phyloP scores from a whole-genome alignment of 2,888 invertebrate species.

The Aphodius sticticus region DNA sequence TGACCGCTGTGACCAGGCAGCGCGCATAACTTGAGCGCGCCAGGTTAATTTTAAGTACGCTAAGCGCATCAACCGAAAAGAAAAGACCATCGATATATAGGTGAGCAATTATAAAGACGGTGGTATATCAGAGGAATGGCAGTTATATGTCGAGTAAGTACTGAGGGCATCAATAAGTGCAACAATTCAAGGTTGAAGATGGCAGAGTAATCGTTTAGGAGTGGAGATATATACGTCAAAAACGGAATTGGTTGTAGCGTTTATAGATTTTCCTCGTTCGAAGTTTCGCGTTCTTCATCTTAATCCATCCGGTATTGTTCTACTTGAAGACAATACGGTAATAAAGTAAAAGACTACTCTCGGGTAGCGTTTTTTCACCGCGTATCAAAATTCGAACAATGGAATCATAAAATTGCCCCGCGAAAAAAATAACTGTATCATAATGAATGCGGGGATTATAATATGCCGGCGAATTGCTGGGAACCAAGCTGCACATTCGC shows the following conservation, averaged over 20 bases:
- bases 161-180: background rate
- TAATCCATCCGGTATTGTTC: background rate
- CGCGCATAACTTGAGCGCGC: background rate
- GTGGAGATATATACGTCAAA: background rate
- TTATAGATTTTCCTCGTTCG: background rate
- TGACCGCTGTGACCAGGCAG: background rate
- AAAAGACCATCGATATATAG: too few relatives aligned
- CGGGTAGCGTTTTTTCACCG: background rate
- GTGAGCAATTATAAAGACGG: too few relatives aligned
- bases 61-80: background rate
- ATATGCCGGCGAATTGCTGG: background rate
- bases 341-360: background rate
- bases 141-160: too few relatives aligned
- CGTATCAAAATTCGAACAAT: background rate
- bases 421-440: slow-evolving; percentile 4
- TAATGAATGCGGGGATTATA: slow-evolving; percentile 4
- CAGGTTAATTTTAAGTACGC: background rate
- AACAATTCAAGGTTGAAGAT: background rate
- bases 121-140: too few relatives aligned
- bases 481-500: background rate
- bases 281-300: background rate
- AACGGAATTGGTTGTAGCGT: background rate
- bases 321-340: background rate
- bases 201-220: background rate
- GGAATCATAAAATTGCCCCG: slow-evolving; percentile 4